Conservation (phyloP, 1,140 invertebrate species). For the Cyclina sinensis region DNA sequence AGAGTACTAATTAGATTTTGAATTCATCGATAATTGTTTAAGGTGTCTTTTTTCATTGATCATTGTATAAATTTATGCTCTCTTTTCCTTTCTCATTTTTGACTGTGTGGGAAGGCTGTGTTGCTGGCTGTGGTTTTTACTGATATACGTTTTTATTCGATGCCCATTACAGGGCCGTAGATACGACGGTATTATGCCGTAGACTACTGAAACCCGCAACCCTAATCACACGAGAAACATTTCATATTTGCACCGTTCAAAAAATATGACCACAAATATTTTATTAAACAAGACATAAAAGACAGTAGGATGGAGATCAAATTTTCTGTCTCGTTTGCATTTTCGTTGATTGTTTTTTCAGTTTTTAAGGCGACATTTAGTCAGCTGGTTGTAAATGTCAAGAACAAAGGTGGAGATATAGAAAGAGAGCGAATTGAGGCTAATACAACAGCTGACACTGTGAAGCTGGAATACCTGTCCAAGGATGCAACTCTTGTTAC, state of each 20-base stretch:
- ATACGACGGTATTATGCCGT: too few relatives aligned
- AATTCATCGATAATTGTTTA: too few relatives aligned
- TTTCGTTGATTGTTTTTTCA: not conserved
- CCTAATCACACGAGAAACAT: not conserved
- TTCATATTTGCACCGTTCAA: not conserved
- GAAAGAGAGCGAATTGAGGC: conserved; percentile 96
- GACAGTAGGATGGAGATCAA: not conserved
- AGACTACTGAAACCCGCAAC: too few relatives aligned
- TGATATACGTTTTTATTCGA: too few relatives aligned
- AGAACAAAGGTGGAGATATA: conserved; percentile 95
- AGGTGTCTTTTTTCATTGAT: too few relatives aligned
- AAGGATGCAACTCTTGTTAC: conserved; percentile 96
- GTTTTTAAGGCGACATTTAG: not conserved
- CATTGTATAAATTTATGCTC: too few relatives aligned
- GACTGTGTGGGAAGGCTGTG: too few relatives aligned
- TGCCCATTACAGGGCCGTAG: too few relatives aligned
- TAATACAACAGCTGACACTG: conserved; percentile 95
- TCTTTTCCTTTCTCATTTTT: too few relatives aligned
- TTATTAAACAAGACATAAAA: not conserved
- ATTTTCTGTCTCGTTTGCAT: not conserved
- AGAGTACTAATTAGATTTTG: too few relatives aligned
- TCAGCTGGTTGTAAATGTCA: conserved; percentile 84
- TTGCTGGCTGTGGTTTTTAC: too few relatives aligned
- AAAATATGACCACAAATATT: not conserved
- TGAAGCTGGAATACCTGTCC: conserved; percentile 95